Evolutionary conservation across 2,113 vertebrate genomes (phyloP).

Genomic region (Rhegmatorhina hoffmannsi): DNA sequence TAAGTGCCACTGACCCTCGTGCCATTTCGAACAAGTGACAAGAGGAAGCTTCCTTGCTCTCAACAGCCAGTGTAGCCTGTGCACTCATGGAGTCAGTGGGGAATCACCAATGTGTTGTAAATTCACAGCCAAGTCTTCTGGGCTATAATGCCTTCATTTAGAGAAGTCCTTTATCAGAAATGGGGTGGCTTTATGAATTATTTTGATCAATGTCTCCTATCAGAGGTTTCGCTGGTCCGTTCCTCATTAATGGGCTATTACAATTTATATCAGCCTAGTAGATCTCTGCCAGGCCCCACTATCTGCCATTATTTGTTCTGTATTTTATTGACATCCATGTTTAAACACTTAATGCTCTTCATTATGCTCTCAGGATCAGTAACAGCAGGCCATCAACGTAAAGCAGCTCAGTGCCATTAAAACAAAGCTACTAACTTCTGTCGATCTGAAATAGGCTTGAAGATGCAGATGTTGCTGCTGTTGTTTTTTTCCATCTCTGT

Average conservation of each 20-base stretch:
- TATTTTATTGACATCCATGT: slow-evolving; percentile 54
- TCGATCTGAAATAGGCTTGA: not conserved
- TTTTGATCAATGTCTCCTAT: slow-evolving; percentile 24
- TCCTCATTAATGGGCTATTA: slow-evolving; percentile 16
- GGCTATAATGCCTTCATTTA: not conserved
- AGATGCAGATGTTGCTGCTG: slow-evolving; percentile 14
- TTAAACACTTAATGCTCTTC: slow-evolving; percentile 55
- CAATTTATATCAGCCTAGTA: not conserved
- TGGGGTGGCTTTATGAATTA: not conserved
- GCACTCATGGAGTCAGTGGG: not conserved
- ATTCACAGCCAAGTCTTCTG: not conserved
- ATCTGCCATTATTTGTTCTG: not conserved
- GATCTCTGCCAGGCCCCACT: not conserved
- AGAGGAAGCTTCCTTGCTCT: not conserved
- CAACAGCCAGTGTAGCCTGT: not conserved
- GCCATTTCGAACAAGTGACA: not conserved
- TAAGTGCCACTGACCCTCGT: not conserved
- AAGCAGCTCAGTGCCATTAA: slow-evolving; percentile 46
- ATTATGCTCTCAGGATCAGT: slow-evolving; percentile 38
- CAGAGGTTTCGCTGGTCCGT: not conserved
- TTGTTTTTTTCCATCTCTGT: not conserved
- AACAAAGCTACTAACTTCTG: slow-evolving; percentile 39
- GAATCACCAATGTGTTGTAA: not conserved
- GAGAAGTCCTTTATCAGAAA: not conserved
- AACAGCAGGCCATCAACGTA: slow-evolving; percentile 35